These are phyloP conservation scores for Cyprinodon brontotheroides DNA, from an alignment of 2,113 vertebrate genomes.

Conservation along the genomic window DNA sequence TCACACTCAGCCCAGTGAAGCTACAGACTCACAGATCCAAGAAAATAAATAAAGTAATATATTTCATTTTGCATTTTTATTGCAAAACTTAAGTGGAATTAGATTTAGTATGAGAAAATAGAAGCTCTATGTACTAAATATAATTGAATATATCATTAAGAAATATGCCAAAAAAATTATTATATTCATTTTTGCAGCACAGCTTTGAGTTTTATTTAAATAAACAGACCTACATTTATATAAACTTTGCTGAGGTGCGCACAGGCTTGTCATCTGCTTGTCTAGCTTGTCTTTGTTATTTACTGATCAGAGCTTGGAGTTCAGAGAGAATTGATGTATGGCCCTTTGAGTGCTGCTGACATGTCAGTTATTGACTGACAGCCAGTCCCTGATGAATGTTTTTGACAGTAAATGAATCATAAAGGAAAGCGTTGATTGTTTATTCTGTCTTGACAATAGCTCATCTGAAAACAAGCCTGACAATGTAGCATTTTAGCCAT, in stretches of 20 bases:
- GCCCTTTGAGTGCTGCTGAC: conserved; percentile 31
- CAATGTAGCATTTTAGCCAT: not conserved
- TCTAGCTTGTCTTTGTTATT: conserved; percentile 5
- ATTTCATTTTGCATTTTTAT: no score
- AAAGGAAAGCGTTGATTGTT: not conserved
- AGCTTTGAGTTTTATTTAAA: not conserved
- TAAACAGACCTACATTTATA: not conserved
- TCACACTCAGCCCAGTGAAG: not conserved
- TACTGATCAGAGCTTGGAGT: conserved; percentile 8
- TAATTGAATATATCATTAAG: no score
- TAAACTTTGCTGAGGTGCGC: not conserved
- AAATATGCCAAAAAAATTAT: no score
- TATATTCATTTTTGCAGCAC: no score
- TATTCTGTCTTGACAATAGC: not conserved
- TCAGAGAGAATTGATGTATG: conserved; percentile 43
- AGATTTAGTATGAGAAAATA: no score
- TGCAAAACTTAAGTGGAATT: no score
- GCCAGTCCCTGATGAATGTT: conserved; percentile 30
- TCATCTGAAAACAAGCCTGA: not conserved
- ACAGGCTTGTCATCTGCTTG: not conserved
- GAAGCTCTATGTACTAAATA: no score
- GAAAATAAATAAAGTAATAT: no score
- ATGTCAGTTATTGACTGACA: conserved; percentile 19
- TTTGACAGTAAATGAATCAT: not conserved
- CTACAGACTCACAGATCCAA: not conserved